Base-by-base conservation (phyloP, 2,797 vertebrate species). In the Catharus ustulatus region DNA sequence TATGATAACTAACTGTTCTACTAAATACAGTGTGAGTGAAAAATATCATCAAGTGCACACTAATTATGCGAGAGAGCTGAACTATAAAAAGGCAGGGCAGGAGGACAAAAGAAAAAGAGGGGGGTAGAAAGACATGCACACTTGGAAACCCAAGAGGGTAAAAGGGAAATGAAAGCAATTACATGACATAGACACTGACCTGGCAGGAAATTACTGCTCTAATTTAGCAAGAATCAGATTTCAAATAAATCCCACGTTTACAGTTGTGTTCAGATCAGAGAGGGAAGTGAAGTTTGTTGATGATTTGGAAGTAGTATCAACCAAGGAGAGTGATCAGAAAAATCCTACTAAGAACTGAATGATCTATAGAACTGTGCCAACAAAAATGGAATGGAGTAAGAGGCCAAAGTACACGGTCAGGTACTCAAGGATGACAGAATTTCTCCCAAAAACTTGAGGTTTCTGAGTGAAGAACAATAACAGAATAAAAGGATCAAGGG, bases 221-320 rank as follows among this genome's bases (percentile, higher is more conserved):
- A 30, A 61, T 77, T 95, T 74, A 90, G 43, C 84, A 85, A 83
- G 75, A 95, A 74, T 59, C 89, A 57, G 42, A 77, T 83, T 87
- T 89, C 72, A 87, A 52, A 85, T 54, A 89, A 83, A 80, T 46
- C 51, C 40, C 32, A 57, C 13, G 13, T 34, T 67, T 81, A 51
- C 0, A 57, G 62, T 23, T 57, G 32, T 22, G 42, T 58, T 85
- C 51, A 81, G 49, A 61, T 68, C 84, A 94, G 64, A n/a, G 9
- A 91, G 11, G 85, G 32, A 89, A 77, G 34, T 23, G 34, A 84
- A 54, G 34, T 77, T 77, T 57, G 36, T 38, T 46, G 54, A 83
- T 62, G n/a, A 86, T 38, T 77, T 34, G 26, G 49, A 85, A 79
- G 32, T 9, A 71, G 52, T 30, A 75, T 21, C 83, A 78, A 54